Evolutionary conservation across 2,797 vertebrate genomes (phyloP).

Genomic region (Saxicola maurus): DNA sequence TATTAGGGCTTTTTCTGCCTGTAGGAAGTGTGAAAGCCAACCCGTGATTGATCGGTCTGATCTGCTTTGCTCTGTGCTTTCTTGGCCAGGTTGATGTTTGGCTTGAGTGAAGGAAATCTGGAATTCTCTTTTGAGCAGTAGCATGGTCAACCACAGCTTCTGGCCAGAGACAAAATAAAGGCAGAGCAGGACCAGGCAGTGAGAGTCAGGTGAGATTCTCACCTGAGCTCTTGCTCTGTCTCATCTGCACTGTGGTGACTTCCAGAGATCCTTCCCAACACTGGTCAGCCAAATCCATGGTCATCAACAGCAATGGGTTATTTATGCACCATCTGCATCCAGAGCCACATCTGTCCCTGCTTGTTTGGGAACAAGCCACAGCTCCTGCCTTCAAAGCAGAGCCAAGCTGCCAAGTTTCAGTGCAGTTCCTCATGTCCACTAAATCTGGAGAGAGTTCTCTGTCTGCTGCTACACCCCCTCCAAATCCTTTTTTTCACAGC

Average conservation of each 20-base stretch:
- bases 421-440: neutral
- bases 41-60: neutral
- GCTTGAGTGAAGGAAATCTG: neutral
- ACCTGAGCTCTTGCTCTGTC: neutral
- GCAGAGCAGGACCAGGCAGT: neutral
- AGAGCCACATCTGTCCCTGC: neutral
- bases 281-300: neutral
- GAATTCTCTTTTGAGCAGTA: neutral
- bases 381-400: neutral
- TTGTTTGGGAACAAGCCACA: neutral
- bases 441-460: neutral
- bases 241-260: neutral
- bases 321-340: neutral
- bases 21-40: neutral
- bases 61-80: neutral
- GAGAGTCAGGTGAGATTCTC: neutral
- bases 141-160: neutral
- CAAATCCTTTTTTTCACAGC: neutral
- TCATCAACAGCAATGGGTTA: neutral
- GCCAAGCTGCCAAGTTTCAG: neutral
- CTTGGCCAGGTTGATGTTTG: neutral
- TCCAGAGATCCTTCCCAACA: neutral
- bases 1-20: constrained; percentile 1
- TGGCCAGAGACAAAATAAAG: neutral
- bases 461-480: neutral